phyloP scores from a whole-genome alignment of 2,888 invertebrate genomes.

The Ophion obscuratus region DNA sequence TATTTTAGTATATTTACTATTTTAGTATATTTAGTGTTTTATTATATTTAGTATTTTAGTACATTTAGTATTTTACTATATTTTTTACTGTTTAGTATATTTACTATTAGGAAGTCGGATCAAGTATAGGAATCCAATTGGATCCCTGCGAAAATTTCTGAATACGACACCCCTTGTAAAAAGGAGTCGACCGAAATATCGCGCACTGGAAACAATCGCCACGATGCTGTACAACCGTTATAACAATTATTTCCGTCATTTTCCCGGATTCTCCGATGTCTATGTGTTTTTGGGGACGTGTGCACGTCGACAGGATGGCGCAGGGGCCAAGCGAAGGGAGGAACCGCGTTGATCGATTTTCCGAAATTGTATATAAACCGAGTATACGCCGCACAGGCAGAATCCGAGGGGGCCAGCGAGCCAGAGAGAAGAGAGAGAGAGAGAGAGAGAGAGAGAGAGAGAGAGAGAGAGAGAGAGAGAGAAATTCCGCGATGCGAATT shows the following conservation, averaged over 20 bases:
- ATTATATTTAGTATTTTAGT: no score
- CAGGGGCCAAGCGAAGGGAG: constrained; percentile 15
- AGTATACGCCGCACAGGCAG: constrained; percentile 5
- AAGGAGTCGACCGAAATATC: constrained; percentile 34
- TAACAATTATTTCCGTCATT: constrained; percentile 81
- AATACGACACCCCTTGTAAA: background rate
- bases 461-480: background rate
- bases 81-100: no score
- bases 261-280: constrained; percentile 72
- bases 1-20: no score
- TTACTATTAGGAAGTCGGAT: no score
- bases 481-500: constrained; percentile 27
- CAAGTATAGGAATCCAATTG: no score
- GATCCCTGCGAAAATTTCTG: no score
- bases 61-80: no score
- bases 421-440: background rate
- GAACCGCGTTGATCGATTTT: constrained; percentile 52
- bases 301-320: background rate
- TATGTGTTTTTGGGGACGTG: background rate
- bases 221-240: constrained; percentile 59
- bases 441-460: background rate
- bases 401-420: background rate
- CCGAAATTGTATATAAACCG: constrained; percentile 56
- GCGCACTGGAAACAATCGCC: constrained; percentile 5
- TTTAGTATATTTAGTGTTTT: no score